Conservation (phyloP, 2,797 vertebrate species). For the Sus cebifrons region DNA sequence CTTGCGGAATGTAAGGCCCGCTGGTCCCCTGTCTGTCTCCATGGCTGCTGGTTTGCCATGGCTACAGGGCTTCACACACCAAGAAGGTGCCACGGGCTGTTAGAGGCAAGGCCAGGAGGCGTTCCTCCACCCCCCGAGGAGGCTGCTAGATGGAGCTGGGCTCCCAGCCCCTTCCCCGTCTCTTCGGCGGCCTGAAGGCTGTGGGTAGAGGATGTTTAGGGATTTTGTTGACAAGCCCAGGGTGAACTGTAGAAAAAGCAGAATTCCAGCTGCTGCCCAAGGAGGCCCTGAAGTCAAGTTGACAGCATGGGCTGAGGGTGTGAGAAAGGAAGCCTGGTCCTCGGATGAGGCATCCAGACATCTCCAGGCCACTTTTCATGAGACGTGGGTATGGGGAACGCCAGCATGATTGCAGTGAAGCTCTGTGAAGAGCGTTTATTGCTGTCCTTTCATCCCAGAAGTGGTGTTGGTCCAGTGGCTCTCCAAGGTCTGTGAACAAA, state of each 20-base stretch:
- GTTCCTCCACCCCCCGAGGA: too few relatives aligned
- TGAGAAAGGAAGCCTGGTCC: background rate
- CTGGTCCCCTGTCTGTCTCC: background rate
- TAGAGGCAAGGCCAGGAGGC: background rate
- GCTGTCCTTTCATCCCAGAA: conserved; percentile 55
- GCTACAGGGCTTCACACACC: background rate
- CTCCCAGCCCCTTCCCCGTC: background rate
- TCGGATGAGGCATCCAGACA: background rate
- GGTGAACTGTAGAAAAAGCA: background rate
- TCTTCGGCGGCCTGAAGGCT: background rate
- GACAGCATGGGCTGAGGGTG: rapidly evolving
- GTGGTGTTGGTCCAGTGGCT: background rate
- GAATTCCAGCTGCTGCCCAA: background rate
- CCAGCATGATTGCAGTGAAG: background rate
- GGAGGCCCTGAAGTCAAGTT: background rate
- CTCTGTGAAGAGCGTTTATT: background rate
- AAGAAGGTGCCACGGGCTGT: background rate
- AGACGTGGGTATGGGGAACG: background rate
- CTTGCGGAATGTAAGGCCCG: background rate
- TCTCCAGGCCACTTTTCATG: background rate
- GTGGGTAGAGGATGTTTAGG: background rate
- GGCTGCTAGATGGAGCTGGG: background rate
- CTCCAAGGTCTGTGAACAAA: conserved; percentile 56
- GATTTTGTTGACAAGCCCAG: background rate
- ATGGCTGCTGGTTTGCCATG: background rate